phyloP scores from a whole-genome alignment of 2,888 invertebrate species.

The Calameuta idolon region DNA sequence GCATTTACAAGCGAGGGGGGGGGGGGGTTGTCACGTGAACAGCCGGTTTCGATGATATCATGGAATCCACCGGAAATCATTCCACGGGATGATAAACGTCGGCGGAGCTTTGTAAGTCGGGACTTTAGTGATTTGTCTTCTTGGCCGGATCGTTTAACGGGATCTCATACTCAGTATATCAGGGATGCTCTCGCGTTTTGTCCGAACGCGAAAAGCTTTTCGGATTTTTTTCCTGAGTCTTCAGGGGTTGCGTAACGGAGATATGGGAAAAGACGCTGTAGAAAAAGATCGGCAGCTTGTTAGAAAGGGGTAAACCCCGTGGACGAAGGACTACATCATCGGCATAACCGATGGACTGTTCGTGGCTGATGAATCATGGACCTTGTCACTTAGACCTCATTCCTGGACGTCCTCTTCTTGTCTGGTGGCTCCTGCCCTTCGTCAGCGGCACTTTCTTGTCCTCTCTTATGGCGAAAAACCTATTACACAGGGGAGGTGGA shows the following conservation, averaged over 20 bases:
- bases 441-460: neutral
- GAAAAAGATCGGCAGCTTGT: constrained; percentile 16
- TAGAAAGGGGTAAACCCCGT: constrained; percentile 33
- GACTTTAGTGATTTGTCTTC: constrained; percentile 43
- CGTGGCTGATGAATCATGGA: constrained; percentile 50
- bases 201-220: constrained; percentile 12
- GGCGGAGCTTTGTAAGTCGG: constrained; percentile 5
- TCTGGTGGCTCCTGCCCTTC: neutral
- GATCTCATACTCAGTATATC: constrained; percentile 48
- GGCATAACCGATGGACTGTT: constrained; percentile 51
- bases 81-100: neutral
- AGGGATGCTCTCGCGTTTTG: constrained; percentile 35
- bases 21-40: neutral
- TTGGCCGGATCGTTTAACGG: constrained; percentile 33
- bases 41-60: neutral
- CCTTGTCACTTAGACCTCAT: constrained; percentile 19
- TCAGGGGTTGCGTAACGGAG: neutral
- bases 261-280: constrained; percentile 12
- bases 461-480: neutral
- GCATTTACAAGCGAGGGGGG: too few relatives aligned
- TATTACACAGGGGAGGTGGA: neutral
- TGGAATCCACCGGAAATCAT: neutral
- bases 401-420: neutral
- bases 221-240: neutral
- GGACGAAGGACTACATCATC: constrained; percentile 38